Evolutionary conservation across 1,140 invertebrate species (phyloP).

Genomic region (Trichoplusia ni): DNA sequence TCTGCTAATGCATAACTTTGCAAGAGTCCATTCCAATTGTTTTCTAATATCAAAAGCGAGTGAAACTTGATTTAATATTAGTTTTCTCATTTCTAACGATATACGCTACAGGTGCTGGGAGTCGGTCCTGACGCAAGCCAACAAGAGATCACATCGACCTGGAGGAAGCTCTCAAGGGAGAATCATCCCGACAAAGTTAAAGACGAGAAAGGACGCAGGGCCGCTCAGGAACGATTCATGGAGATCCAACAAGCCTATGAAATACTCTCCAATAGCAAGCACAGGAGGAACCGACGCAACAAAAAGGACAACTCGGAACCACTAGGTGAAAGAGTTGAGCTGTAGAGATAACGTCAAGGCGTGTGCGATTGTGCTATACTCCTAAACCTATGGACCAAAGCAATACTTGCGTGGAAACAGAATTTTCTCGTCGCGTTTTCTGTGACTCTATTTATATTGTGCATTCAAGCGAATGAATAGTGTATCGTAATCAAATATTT

Average conservation of each 20-base stretch:
- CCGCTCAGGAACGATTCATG: conserved; percentile 94
- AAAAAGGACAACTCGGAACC: conserved; percentile 82
- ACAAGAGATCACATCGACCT: conserved; percentile 91
- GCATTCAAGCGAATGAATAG: no score
- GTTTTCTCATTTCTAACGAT: neutral
- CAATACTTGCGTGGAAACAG: no score
- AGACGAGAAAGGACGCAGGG: conserved; percentile 83
- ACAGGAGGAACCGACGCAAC: conserved; percentile 86
- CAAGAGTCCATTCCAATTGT: no score
- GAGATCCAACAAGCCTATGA: conserved; percentile 97
- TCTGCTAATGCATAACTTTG: no score
- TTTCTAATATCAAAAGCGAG: neutral
- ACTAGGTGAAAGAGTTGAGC: no score
- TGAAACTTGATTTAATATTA: neutral
- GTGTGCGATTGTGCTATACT: no score
- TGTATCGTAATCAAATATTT: no score
- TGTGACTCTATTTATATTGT: no score
- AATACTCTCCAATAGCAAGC: conserved; percentile 92
- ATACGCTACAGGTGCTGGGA: conserved; percentile 85
- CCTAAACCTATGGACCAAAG: no score
- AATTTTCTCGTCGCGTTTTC: no score
- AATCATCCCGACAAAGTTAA: conserved; percentile 96
- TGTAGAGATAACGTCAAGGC: no score
- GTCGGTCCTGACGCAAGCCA: conserved; percentile 89
- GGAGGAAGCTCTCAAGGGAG: conserved; percentile 91